A percentile compares a stretch with the other conserved stretches of the same genome.
phyloP scores from a whole-genome alignment of 2,888 invertebrate genomes.

The Pristionchus fissidentatus region DNA sequence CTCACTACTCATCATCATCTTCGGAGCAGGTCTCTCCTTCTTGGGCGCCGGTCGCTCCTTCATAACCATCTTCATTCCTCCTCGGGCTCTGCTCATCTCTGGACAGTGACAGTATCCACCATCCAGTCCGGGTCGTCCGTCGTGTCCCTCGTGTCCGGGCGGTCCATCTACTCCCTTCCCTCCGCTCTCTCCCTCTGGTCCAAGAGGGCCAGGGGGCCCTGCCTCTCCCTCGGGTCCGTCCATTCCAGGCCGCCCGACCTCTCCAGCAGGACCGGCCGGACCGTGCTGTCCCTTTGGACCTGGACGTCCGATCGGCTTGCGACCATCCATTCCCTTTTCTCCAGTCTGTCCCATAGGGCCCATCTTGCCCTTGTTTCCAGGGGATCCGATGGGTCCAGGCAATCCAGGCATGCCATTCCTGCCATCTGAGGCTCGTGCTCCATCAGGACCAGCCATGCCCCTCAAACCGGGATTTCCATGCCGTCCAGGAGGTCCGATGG shows the following conservation, averaged over 20 bases:
- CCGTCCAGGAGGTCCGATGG: neutral
- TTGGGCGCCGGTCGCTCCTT: neutral
- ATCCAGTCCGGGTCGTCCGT: slow-evolving; percentile 33
- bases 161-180: slow-evolving; percentile 42
- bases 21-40: neutral
- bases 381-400: slow-evolving; percentile 8
- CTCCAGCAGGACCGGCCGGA: neutral
- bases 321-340: slow-evolving; percentile 36
- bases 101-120: slow-evolving; percentile 47
- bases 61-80: slow-evolving; percentile 1
- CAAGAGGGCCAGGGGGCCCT: slow-evolving; percentile 4
- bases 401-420: slow-evolving; percentile 13
- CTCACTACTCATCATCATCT: slow-evolving; percentile 4
- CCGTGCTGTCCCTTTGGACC: slow-evolving; percentile 43
- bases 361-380: neutral
- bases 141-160: slow-evolving; percentile 45
- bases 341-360: neutral
- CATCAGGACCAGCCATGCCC: slow-evolving; percentile 31
- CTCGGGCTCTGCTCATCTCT: slow-evolving; percentile 34
- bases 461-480: slow-evolving; percentile 18
- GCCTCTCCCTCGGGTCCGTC: neutral
- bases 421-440: slow-evolving; percentile 53
- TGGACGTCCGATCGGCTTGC: slow-evolving; percentile 31
- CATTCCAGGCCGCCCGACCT: neutral
- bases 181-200: neutral